These are phyloP conservation scores for Mechanitis messenoides DNA, from an alignment of 2,888 invertebrate genomes.

Conservation along the genomic window DNA sequence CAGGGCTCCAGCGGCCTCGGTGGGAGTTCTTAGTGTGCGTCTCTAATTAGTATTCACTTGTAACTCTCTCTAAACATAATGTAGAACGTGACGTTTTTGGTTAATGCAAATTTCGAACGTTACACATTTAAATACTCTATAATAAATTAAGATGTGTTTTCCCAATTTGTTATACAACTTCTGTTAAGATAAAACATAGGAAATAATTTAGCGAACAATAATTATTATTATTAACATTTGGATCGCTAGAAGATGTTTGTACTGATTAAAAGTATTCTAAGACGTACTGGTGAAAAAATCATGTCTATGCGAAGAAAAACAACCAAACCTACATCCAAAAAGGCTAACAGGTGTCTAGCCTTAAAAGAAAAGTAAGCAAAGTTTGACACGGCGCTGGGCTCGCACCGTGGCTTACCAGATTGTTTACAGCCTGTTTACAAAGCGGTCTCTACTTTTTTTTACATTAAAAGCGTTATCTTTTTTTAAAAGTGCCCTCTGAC, in stretches of 20 bases:
- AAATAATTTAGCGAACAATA: too few relatives aligned
- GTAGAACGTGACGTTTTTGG: slow-evolving; percentile 16
- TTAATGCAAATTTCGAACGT: slow-evolving; percentile 18
- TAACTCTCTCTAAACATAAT: slow-evolving; percentile 9
- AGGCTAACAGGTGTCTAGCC: not conserved
- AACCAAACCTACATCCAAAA: not conserved
- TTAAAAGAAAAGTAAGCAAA: slow-evolving; percentile 1
- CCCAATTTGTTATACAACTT: too few relatives aligned
- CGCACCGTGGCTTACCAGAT: slow-evolving; percentile 37
- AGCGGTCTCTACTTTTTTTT: slow-evolving; percentile 57
- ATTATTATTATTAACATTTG: too few relatives aligned
- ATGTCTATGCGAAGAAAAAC: too few relatives aligned
- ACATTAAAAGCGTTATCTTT: slow-evolving; percentile 59
- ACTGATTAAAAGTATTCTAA: too few relatives aligned
- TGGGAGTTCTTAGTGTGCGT: slow-evolving; percentile 2
- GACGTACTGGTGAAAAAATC: too few relatives aligned
- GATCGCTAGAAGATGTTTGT: too few relatives aligned
- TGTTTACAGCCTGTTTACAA: slow-evolving; percentile 70
- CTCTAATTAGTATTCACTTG: slow-evolving; percentile 12
- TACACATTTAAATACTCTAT: slow-evolving; percentile 8
- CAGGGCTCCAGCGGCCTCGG: slow-evolving; percentile 3
- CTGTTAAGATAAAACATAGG: too few relatives aligned
- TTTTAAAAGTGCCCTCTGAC: slow-evolving; percentile 61
- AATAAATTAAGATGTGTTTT: not conserved
- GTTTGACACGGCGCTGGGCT: slow-evolving; percentile 21